Base-by-base conservation (phyloP, 2,888 invertebrate species). In the Tuberolachnus salignus region DNA sequence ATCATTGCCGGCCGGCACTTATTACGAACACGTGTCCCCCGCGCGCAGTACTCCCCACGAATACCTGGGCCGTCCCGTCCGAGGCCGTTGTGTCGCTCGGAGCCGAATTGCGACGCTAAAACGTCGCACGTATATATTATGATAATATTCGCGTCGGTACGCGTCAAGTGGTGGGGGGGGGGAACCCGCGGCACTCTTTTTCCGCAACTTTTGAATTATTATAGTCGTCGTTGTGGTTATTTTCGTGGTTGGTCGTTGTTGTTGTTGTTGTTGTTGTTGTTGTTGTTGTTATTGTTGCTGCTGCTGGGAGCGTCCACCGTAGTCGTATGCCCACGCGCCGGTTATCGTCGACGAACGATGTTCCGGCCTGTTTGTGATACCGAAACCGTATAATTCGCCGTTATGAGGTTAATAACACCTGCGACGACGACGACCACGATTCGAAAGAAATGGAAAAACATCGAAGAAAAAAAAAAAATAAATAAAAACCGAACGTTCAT, bases 1-100 rank as follows among this genome's bases (percentile, higher is more conserved):
- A 66, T 75, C 55, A 75, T 66, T 57, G 75, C 57, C 66, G 75
- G 75, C 75, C 75, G 75, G 66, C 57, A 66, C 55, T 75, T 46
- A n/a, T n/a, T n/a, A 46, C 3, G 55, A 75, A 66, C 75, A 75
- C 75, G 75, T 75, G 75, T 75, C 53, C 75, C 75, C 64, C 74
- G 51, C 61, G 19, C 72, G 61, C 72, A 13, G 21, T 14, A 13
- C n/a, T 11, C 1, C 70, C 55, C 34, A 21, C 26, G n/a, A 6
- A 2, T 19, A 34, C 34, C 34, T 34, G 10, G 0, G 44, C 34
- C 10, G 55, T 21, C 10, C 16, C 57, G 57, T 3, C 21, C 23
- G 14, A 11, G 14, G 26, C 26, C 59, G 55, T 53, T 34, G 34
- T 6, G 34, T 34, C 34, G 34, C n/a, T n/a, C 72, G 63, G 51